Conservation (phyloP, 2,888 invertebrate species). For the Bombyx huttoni region DNA sequence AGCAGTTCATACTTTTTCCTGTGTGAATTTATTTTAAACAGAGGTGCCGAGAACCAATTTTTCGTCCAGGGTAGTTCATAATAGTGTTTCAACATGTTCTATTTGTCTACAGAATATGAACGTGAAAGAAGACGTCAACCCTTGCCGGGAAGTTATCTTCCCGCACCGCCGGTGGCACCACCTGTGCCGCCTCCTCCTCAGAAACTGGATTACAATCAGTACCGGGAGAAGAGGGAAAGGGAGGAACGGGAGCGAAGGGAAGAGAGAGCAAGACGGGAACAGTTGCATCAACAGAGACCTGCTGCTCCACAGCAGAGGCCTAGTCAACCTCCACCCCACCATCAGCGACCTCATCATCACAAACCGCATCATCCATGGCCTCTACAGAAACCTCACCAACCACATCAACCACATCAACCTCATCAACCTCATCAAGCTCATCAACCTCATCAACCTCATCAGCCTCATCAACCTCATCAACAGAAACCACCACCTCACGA, state of each 20-base stretch:
- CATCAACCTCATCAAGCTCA: conserved; percentile 28
- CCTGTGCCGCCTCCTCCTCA: conserved; percentile 53
- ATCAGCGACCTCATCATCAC: conserved; percentile 34
- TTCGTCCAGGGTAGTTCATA: too few species aligned
- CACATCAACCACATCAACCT: too few species aligned
- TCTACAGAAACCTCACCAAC: conserved; percentile 45
- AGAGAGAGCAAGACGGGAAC: conserved; percentile 37
- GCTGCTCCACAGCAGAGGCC: conserved; percentile 28
- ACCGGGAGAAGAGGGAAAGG: conserved; percentile 76
- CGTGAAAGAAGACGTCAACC: conserved; percentile 56
- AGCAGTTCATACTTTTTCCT: too few species aligned
- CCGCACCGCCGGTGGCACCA: conserved; percentile 36
- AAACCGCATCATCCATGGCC: conserved; percentile 43
- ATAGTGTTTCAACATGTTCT: too few species aligned
- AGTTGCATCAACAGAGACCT: conserved; percentile 21
- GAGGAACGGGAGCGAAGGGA: conserved; percentile 66
- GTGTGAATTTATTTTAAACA: too few species aligned
- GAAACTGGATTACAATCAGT: conserved; percentile 73
- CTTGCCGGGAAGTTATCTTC: conserved; percentile 55
- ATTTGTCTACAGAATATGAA: conserved; percentile 43
- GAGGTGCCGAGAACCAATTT: too few species aligned
- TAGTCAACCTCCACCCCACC: conserved; percentile 24
- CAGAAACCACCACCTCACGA: conserved; percentile 48
- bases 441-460: conserved; percentile 37
- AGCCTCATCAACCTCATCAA: conserved; percentile 44